phyloP scores from a whole-genome alignment of 2,888 invertebrate species.

The Epinotia ramella region DNA sequence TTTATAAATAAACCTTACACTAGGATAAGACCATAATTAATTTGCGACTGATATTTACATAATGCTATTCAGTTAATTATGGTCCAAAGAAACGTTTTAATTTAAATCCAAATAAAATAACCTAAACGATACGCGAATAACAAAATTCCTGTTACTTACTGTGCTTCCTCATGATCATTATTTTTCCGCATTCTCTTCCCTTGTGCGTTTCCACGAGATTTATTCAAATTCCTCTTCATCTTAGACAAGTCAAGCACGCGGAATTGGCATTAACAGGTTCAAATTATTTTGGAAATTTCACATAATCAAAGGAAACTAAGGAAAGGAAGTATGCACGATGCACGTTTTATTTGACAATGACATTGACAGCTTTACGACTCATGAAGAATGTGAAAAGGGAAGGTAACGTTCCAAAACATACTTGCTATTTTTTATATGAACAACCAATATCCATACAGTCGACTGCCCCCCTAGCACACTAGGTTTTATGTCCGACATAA shows the following conservation, averaged over 20 bases:
- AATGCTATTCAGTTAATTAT: background rate
- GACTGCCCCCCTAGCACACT: no score
- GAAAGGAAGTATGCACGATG: background rate
- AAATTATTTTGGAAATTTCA: background rate
- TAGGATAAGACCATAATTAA: background rate
- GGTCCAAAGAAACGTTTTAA: background rate
- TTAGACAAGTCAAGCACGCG: background rate
- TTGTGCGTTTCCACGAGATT: background rate
- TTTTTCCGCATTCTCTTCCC: background rate
- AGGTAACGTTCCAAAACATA: conserved; percentile 3
- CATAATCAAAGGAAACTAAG: no score
- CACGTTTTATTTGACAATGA: background rate
- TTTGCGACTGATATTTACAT: background rate
- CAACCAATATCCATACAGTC: no score
- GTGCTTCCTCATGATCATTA: conserved; percentile 6
- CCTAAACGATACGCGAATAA: background rate
- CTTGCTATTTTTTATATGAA: background rate
- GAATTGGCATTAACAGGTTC: background rate
- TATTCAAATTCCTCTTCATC: conserved; percentile 23
- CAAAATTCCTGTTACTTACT: conserved; percentile 17
- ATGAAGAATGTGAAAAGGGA: background rate
- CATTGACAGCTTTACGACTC: background rate
- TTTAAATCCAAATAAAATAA: background rate
- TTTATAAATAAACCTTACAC: no score
- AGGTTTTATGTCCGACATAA: no score